Percentiles rank a stretch among this genome's conserved stretches.
Evolutionary conservation across 1,140 invertebrate species (phyloP).

Genomic region (Drosophila nigromelanica): DNA sequence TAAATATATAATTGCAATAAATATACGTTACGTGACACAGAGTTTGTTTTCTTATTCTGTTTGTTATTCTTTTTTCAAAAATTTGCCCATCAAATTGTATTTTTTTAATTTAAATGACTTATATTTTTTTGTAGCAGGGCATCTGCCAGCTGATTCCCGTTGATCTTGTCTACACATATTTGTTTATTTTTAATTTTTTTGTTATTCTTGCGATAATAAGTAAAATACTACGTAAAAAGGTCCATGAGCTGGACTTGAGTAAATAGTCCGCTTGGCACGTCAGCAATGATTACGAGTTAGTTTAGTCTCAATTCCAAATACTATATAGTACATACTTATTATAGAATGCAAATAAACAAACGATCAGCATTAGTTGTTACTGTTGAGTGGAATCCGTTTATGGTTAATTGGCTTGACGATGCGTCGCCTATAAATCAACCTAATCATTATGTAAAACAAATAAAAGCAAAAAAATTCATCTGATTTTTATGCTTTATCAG

Average conservation of each 20-base stretch:
- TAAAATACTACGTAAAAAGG: not conserved
- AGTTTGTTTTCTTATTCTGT: no score
- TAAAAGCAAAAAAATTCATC: no score
- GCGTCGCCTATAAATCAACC: not conserved
- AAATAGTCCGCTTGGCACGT: slow-evolving; percentile 19
- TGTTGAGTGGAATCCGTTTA: not conserved
- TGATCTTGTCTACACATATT: not conserved
- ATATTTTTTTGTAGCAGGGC: not conserved
- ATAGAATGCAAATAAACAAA: slow-evolving; percentile 14
- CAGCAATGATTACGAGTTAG: not conserved
- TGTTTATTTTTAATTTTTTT: not conserved
- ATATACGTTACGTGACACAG: no score
- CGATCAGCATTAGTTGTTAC: not conserved
- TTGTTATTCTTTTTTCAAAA: no score
- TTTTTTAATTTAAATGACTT: no score
- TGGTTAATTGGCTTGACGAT: slow-evolving; percentile 15
- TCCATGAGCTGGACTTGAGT: slow-evolving; percentile 28
- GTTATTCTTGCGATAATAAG: not conserved
- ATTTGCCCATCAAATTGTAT: no score
- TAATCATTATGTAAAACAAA: not conserved
- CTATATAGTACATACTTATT: not conserved
- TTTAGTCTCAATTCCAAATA: not conserved
- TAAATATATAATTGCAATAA: no score
- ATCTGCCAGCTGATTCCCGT: not conserved
- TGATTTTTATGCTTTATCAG: not conserved